phyloP scores from a whole-genome alignment of 2,888 invertebrate species.

The Pachycephus smyrnensis region DNA sequence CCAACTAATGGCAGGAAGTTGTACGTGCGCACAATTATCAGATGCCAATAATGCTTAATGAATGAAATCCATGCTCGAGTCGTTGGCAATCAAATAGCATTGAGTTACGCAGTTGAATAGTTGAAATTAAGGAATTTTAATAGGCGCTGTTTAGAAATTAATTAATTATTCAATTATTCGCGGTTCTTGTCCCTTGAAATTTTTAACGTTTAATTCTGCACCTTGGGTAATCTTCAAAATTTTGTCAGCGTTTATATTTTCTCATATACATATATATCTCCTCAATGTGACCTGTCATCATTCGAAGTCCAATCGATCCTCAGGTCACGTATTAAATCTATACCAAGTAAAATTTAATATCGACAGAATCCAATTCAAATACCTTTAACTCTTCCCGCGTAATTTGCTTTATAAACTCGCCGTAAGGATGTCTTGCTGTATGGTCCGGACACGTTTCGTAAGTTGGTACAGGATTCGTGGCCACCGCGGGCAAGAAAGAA shows the following conservation, averaged over 20 bases:
- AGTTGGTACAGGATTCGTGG: background rate
- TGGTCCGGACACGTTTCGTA: background rate
- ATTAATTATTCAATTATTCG: background rate
- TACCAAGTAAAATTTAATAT: background rate
- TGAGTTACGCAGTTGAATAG: background rate
- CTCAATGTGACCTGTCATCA: background rate
- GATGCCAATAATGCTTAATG: background rate
- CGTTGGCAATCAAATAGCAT: background rate
- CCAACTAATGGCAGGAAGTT: background rate
- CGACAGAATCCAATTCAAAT: background rate
- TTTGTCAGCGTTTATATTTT: background rate
- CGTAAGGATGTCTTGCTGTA: background rate
- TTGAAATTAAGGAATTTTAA: background rate
- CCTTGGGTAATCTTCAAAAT: background rate
- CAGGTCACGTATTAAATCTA: background rate
- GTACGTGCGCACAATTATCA: background rate
- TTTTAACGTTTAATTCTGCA: background rate
- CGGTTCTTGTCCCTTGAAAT: constrained; percentile 22
- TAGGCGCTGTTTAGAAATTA: background rate
- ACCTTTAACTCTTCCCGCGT: background rate
- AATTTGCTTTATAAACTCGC: background rate
- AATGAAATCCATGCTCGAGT: background rate
- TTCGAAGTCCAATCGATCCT: background rate
- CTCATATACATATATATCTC: background rate
- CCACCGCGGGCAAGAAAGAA: constrained; percentile 27